Base-by-base conservation (phyloP, 2,797 vertebrate genomes). In the Saguinus oedipus region DNA sequence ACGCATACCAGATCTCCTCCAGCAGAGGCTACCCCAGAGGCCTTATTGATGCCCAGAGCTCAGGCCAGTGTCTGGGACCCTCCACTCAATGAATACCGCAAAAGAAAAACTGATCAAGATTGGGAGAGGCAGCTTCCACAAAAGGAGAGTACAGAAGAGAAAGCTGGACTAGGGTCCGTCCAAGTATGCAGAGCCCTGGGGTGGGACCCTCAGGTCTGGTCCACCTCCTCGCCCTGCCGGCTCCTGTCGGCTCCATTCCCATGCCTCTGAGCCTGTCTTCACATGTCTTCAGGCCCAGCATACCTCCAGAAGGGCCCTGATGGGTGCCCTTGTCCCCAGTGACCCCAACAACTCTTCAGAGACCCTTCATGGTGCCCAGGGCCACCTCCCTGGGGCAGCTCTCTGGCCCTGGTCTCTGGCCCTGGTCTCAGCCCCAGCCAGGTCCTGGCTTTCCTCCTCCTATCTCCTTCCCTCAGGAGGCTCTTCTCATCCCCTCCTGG, bases 201-300 rank as follows among this genome's bases (percentile, higher is more conserved):
- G 12, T 4, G 7, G 50, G 53, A 26, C 15, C 24, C 79, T 81
- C 24, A 53, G 33, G 20, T 26, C 50, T 24, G 79, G 50, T 26
- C 3, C 2, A 19, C 39, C 1, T 19, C 10, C 7, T 4, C 7
- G 10, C 1, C 27, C 1, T 3, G 30, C 6, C 20, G 44, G 75
- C 44, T 36, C 42, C 12, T 27, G n/a, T 36, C 39, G 4, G 27
- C 39, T 57, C 19, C 7, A 17, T 12, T 88, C 42, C 75, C 42
- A 86, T 1, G 0, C 33, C 36, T 72, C 48, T 74, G 42, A 7
- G 48, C 55, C 33, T 36, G 7, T 36, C 26, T 39, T 64, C 87
- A 57, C 3, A 0, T 8, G 26, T 12, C 44, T 80, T 48, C 61
- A 93, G 44, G 44, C 33, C 30, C 22, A 12, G 36, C 20, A 39